Evolutionary conservation across 2,888 invertebrate genomes (phyloP).

Genomic region (Unio pictorum): DNA sequence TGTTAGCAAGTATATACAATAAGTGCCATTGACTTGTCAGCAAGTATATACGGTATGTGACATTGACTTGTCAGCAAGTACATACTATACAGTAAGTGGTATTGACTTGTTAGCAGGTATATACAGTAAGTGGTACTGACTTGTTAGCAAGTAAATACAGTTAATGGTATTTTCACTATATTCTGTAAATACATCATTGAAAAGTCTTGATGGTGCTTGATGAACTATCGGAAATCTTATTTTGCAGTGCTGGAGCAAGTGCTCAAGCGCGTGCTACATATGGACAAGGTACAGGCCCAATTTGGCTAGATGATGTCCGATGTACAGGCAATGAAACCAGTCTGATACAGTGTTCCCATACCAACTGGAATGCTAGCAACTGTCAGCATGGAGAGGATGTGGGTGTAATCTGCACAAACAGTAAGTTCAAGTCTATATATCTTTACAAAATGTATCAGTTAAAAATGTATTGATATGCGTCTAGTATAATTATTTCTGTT

Average conservation of each 20-base stretch:
- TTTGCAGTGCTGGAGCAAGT: slow-evolving; percentile 12
- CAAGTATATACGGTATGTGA: too few relatives aligned
- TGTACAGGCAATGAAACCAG: slow-evolving; percentile 25
- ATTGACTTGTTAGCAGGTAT: too few relatives aligned
- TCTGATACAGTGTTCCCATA: slow-evolving; percentile 19
- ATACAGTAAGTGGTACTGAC: too few relatives aligned
- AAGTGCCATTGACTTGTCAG: too few relatives aligned
- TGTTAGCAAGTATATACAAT: too few relatives aligned
- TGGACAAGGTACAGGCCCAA: slow-evolving; percentile 10
- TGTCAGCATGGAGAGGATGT: slow-evolving; percentile 36
- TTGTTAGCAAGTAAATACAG: too few relatives aligned
- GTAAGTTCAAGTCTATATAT: slow-evolving; percentile 3
- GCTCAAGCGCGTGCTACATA: slow-evolving; percentile 7
- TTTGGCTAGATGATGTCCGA: slow-evolving; percentile 30
- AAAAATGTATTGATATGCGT: not conserved
- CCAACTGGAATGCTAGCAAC: slow-evolving; percentile 19
- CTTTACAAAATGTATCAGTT: too few relatives aligned
- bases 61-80: too few relatives aligned
- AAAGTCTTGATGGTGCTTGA: not conserved
- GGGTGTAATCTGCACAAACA: slow-evolving; percentile 19
- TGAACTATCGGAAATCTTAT: not conserved
- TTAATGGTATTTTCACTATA: too few relatives aligned
- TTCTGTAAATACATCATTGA: too few relatives aligned
- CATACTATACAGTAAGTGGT: too few relatives aligned
- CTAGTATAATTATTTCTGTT: too few relatives aligned